Conservation (phyloP, 2,797 vertebrate species). For the Sphenopsis melanotis region DNA sequence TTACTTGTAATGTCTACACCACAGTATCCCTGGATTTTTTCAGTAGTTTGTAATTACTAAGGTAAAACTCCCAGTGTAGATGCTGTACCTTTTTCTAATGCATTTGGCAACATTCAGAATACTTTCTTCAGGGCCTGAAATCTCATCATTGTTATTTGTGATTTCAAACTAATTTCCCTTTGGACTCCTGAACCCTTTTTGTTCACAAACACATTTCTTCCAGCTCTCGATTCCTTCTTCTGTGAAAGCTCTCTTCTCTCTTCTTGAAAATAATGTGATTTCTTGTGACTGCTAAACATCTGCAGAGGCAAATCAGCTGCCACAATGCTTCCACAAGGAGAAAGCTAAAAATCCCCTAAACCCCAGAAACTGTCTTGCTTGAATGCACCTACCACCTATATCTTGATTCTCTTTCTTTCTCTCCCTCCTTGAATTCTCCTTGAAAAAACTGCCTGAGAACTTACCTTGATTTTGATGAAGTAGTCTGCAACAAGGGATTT, state of each 20-base stretch:
- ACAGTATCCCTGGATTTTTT: background rate
- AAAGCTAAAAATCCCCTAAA: constrained; percentile 15
- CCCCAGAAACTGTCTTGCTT: background rate
- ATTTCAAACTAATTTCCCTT: constrained; percentile 1
- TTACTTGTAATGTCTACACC: background rate
- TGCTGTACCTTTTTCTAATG: background rate
- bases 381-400: background rate
- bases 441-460: constrained; percentile 13
- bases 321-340: background rate
- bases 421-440: constrained; percentile 22
- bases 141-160: background rate
- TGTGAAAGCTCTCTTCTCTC: background rate
- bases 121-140: background rate
- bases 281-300: constrained; percentile 22
- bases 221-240: background rate
- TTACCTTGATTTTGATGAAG: constrained; percentile 31
- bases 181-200: background rate
- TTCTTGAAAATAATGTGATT: constrained; percentile 15
- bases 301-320: constrained; percentile 20
- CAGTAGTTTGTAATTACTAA: background rate
- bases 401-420: background rate
- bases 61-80: background rate
- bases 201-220: background rate
- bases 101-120: background rate
- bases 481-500: background rate